A percentile compares a stretch with the other conserved stretches of the same genome.
These are phyloP conservation scores for Alloscopus bannaensis DNA, from an alignment of 2,888 invertebrate genomes.

Conservation along the genomic window DNA sequence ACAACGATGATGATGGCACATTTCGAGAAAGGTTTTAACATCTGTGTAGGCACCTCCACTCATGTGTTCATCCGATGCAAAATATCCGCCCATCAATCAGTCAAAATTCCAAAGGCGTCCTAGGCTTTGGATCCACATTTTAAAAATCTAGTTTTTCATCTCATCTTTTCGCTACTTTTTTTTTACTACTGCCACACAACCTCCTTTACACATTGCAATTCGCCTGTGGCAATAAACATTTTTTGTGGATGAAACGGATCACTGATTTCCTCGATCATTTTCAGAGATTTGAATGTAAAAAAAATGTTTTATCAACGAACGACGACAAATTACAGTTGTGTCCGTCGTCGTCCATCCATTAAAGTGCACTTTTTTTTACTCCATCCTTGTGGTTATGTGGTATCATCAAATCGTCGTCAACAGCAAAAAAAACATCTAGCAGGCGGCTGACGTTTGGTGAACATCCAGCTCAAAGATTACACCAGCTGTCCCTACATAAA, in stretches of 20 bases:
- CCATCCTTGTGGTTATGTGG: conserved; percentile 20
- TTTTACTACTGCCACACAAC: conserved; percentile 37
- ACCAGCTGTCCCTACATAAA: conserved; percentile 22
- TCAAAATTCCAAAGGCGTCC: conserved; percentile 20
- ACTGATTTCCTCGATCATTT: conserved; percentile 45
- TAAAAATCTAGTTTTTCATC: conserved; percentile 46
- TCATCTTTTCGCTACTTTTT: conserved; percentile 16
- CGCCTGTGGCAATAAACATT: conserved; percentile 3
- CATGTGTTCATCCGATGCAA: conserved; percentile 51
- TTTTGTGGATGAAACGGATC: conserved; percentile 38
- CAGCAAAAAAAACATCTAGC: conserved; percentile 3
- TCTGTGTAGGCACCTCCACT: conserved; percentile 4
- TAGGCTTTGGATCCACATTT: conserved; percentile 3
- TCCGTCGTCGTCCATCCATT: conserved; percentile 27
- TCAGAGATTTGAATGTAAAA: conserved; percentile 12
- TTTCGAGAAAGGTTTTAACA: neutral
- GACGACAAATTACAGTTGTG: conserved; percentile 53
- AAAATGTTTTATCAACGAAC: too few species aligned
- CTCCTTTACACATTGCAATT: conserved; percentile 1
- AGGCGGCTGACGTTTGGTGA: conserved; percentile 26
- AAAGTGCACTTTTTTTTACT: neutral
- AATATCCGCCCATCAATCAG: conserved; percentile 62
- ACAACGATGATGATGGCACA: conserved; percentile 34
- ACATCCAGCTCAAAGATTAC: conserved; percentile 19
- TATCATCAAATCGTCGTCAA: conserved; percentile 45